phyloP scores from a whole-genome alignment of 2,797 vertebrate species.

The Xerus rutilus region DNA sequence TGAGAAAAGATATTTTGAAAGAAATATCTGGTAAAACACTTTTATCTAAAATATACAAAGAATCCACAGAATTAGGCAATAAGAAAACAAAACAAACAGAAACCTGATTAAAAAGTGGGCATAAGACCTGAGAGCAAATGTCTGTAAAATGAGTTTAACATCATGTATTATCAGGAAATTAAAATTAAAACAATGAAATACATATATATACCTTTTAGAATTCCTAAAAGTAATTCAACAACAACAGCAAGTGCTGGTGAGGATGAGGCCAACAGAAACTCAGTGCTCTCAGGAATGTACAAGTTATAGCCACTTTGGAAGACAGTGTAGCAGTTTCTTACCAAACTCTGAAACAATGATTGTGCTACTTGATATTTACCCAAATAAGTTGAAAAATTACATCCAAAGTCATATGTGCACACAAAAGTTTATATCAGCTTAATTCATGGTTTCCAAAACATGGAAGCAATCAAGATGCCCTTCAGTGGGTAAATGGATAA shows the following conservation, averaged over 20 bases:
- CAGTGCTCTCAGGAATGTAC: not conserved
- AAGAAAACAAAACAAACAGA: not conserved
- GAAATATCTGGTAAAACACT: not conserved
- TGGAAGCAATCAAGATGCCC: not conserved
- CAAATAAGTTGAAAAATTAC: not conserved
- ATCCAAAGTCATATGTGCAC: not conserved
- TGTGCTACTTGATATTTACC: not conserved
- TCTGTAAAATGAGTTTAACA: not conserved
- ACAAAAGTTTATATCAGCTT: not conserved
- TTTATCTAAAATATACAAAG: not conserved
- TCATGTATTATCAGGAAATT: not conserved
- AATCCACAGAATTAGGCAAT: not conserved
- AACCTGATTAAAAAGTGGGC: not conserved
- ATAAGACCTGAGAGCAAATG: not conserved
- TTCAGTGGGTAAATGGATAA: not conserved
- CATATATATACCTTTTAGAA: too few species aligned
- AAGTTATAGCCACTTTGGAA: not conserved
- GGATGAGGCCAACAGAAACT: not conserved
- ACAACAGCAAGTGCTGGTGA: not conserved
- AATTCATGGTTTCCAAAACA: not conserved
- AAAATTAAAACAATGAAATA: not conserved
- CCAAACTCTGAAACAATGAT: not conserved
- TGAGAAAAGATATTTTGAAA: not conserved
- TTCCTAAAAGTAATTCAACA: not conserved
- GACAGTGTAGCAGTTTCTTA: not conserved